These are phyloP conservation scores for Pseudomyrmex gracilis DNA, from an alignment of 1,140 invertebrate genomes.

Conservation along the genomic window DNA sequence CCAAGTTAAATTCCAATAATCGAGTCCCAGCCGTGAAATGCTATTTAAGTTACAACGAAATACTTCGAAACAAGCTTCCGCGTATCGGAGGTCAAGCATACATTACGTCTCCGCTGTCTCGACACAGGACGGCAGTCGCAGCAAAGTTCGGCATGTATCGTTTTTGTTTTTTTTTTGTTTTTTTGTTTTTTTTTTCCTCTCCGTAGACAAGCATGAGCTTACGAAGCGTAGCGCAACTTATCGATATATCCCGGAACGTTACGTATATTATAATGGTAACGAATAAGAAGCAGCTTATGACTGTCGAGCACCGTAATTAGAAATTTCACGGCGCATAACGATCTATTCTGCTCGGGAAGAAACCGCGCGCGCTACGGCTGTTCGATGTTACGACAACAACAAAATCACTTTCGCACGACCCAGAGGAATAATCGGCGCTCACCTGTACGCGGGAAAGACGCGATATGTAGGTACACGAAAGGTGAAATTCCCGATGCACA, in stretches of 20 bases:
- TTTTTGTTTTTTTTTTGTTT: too few relatives aligned
- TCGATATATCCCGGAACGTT: conserved; percentile 33
- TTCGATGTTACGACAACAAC: conserved; percentile 65
- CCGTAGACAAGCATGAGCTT: neutral
- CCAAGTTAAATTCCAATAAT: conserved; percentile 38
- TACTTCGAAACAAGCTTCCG: conserved; percentile 33
- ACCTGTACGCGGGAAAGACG: conserved; percentile 75
- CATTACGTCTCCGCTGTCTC: conserved; percentile 25
- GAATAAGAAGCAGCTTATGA: conserved; percentile 53
- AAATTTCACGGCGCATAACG: conserved; percentile 67
- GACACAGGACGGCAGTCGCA: neutral
- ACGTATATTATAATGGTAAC: conserved; percentile 42
- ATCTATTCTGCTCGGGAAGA: conserved; percentile 50
- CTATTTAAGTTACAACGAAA: conserved; percentile 36
- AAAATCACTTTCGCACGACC: conserved; percentile 81
- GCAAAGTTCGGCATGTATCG: conserved; percentile 6
- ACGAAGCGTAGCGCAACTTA: conserved; percentile 30
- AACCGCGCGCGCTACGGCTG: conserved; percentile 44
- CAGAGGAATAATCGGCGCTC: conserved; percentile 74
- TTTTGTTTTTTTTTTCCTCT: conserved; percentile 29
- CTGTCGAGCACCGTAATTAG: conserved; percentile 63
- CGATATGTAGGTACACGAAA: conserved; percentile 59
- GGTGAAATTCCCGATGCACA: conserved; percentile 74
- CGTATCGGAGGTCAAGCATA: conserved; percentile 24
- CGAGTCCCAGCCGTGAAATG: conserved; percentile 20